Evolutionary conservation across 2,797 vertebrate species (phyloP), one percentile per base, ranked within the genome.

Genomic region (Thunnus albacares): DNA sequence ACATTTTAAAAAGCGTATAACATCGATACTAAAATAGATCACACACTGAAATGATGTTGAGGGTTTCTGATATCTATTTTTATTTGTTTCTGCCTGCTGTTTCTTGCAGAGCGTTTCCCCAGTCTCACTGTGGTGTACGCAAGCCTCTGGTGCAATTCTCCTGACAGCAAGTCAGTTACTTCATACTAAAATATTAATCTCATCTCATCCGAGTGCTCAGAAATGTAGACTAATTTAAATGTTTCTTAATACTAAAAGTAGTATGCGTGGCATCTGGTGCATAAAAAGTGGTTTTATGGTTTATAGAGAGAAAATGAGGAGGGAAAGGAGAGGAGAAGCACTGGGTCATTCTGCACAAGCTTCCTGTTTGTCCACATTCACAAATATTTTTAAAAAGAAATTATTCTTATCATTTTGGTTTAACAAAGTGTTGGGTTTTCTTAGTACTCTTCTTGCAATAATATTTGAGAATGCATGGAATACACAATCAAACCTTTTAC

Each of bases 131-230:
- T 58, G 71, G 66, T 56, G 66, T 51, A 72, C 55, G 53, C 33
- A 71, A 67, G 67, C 60, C 71, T 83, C 83, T 79, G 64, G 28
- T 73, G 83, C 77, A 80, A 74, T 80, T 75, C 79, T 87, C 80
- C 67, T 81, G 87, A 89, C 85, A 87, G 85, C 70, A 26, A 87
- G 62, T 79, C 68, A 81, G 83, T 82, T 70, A 80, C 63, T 84
- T 85, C 59, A 74, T 53, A 73, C 69, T 90, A 45, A 90, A 92
- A 93, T 89, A 91, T 89, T 87, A 49, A 91, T 88, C 80, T 77
- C 10, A 72, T 87, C 80, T 66, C 77, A 75, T 53, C 49, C 65
- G 52, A 84, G 82, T 53, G 58, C 74, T 86, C n/a, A 63, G 64
- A 85, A 88, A 87, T 60, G 77, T 89, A 90, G 90, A 90, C 75